phyloP scores from a whole-genome alignment of 2,888 invertebrate species.

The Campaea margaritaria region DNA sequence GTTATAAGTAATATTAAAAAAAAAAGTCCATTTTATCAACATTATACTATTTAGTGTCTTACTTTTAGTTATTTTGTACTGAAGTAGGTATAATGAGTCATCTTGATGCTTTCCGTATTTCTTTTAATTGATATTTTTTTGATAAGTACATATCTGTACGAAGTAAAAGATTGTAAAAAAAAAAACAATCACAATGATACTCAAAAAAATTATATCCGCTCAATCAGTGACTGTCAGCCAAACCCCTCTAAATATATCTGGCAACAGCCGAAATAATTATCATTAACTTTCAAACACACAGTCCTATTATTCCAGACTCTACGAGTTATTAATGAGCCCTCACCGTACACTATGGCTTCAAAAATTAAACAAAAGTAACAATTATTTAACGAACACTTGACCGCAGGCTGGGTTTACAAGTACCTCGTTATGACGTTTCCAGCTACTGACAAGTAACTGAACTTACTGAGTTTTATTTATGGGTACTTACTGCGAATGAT shows the following conservation, averaged over 20 bases:
- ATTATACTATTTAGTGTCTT: no score
- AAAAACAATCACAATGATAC: no score
- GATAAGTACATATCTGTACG: no score
- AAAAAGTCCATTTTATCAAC: no score
- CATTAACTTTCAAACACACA: slow-evolving; percentile 32
- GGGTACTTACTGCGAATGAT: slow-evolving; percentile 21
- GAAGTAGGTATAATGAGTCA: no score
- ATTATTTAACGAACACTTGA: slow-evolving; percentile 52
- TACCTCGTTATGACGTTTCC: slow-evolving; percentile 42
- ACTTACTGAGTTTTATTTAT: slow-evolving; percentile 25
- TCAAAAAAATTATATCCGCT: no score
- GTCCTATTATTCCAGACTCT: slow-evolving; percentile 17
- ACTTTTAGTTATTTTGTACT: no score
- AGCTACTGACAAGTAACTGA: slow-evolving; percentile 48
- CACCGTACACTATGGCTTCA: slow-evolving; percentile 55
- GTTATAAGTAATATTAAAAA: no score
- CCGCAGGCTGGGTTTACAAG: slow-evolving; percentile 46
- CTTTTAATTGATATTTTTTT: no score
- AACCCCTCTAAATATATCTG: neutral
- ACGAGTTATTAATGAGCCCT: slow-evolving; percentile 50
- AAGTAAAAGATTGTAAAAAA: no score
- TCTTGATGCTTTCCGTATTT: no score
- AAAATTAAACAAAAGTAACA: slow-evolving; percentile 51
- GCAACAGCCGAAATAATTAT: neutral
- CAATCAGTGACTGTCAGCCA: neutral